phyloP scores from a whole-genome alignment of 2,888 invertebrate species.

The Megaustenia siamemsis region DNA sequence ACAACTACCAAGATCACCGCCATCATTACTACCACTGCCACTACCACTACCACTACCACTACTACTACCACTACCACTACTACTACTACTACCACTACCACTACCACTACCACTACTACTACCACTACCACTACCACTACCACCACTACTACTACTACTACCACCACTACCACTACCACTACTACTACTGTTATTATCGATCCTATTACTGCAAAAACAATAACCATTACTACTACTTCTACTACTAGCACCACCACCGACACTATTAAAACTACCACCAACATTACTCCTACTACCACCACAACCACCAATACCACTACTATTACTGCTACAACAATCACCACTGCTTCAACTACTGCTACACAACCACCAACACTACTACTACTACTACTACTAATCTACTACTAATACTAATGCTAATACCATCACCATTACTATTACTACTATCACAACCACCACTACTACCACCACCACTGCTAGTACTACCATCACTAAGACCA shows the following conservation, averaged over 20 bases:
- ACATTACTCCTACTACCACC: not conserved
- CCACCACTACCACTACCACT: constrained; percentile 39
- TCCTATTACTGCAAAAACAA: constrained; percentile 46
- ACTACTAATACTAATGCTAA: too few relatives aligned
- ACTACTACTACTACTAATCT: too few relatives aligned
- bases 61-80: not conserved
- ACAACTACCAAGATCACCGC: too few relatives aligned
- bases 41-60: constrained; percentile 19
- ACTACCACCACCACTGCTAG: too few relatives aligned
- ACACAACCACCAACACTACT: too few relatives aligned
- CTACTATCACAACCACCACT: too few relatives aligned
- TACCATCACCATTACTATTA: too few relatives aligned
- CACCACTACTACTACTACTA: constrained; percentile 49
- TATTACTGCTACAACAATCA: too few relatives aligned
- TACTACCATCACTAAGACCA: too few relatives aligned
- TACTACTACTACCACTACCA: constrained; percentile 32
- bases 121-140: constrained; percentile 43
- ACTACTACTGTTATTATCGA: constrained; percentile 37
- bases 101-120: constrained; percentile 38
- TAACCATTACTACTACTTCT: constrained; percentile 45
- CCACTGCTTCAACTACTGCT: too few relatives aligned
- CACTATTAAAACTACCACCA: not conserved
- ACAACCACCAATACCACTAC: constrained; percentile 2
- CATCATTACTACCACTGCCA: not conserved
- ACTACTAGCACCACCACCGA: constrained; percentile 30